A percentile compares a stretch with the other conserved stretches of the same genome.
Conservation (phyloP, 2,888 invertebrate species). For the Cactoblastis cactorum region DNA sequence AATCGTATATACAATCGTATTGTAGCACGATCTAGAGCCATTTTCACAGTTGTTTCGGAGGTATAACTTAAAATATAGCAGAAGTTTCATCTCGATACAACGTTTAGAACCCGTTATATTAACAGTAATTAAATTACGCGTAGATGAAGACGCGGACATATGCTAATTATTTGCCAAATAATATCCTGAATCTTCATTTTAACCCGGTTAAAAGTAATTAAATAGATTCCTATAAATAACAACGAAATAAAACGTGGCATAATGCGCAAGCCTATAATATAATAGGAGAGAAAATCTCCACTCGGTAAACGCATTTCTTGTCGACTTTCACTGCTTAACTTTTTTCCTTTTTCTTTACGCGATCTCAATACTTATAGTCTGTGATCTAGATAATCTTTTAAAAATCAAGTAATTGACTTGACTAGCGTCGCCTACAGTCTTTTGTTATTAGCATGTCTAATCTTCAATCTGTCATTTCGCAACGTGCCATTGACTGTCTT, state of each 20-base stretch:
- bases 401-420: constrained; percentile 27
- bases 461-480: constrained; percentile 6
- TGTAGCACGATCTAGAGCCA: no score
- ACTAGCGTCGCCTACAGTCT: constrained; percentile 25
- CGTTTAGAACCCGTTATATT: no score
- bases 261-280: constrained; percentile 24
- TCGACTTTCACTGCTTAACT: constrained; percentile 45
- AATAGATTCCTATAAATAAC: background rate
- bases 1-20: no score
- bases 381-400: constrained; percentile 37
- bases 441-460: constrained; percentile 17
- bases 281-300: constrained; percentile 37
- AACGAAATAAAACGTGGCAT: constrained; percentile 28
- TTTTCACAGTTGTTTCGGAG: no score
- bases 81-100: no score
- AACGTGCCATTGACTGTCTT: no score
- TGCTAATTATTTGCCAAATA: no score
- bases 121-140: no score
- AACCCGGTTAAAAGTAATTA: background rate
- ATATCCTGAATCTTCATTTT: background rate
- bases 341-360: constrained; percentile 38
- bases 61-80: no score
- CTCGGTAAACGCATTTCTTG: constrained; percentile 27
- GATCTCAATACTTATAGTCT: constrained; percentile 32
- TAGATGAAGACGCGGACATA: no score